Conservation (phyloP, 23 tunicate genomes). For the Styela clava region DNA sequence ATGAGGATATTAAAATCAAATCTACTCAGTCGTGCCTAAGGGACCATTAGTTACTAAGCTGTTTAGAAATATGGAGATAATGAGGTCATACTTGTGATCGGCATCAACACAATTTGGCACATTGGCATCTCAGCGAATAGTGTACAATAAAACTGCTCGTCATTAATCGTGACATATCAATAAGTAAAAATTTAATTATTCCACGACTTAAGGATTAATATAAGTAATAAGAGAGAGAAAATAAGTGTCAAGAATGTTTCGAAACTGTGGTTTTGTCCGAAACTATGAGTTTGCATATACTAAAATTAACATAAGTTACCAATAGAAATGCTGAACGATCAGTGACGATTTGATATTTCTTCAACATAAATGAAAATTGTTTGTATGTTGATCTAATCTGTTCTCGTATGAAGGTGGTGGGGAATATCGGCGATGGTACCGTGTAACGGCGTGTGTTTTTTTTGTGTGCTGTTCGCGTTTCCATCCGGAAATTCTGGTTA, state of each 20-base stretch:
- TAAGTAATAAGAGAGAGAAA: not conserved
- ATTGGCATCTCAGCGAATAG: no score
- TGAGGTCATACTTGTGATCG: not conserved
- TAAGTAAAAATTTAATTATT: no score
- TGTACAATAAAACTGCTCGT: not conserved
- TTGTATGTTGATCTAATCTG: not conserved
- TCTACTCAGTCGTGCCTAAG: not conserved
- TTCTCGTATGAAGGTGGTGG: not conserved
- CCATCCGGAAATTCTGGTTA: not conserved
- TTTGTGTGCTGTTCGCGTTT: no score
- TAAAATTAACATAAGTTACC: not conserved
- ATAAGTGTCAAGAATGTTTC: not conserved
- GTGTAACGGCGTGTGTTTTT: not conserved
- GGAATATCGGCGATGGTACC: not conserved
- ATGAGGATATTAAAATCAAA: not conserved
- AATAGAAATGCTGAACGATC: no score
- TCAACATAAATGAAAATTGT: not conserved
- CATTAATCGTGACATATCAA: not conserved
- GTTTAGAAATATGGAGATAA: not conserved
- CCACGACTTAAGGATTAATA: not conserved
- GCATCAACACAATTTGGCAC: not conserved
- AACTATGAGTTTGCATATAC: not conserved
- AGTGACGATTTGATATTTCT: no score
- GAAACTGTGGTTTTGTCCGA: not conserved
- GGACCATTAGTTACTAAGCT: not conserved